These are phyloP conservation scores for Leptobrachium leishanense DNA, from an alignment of 2,113 vertebrate species.

Conservation along the genomic window DNA sequence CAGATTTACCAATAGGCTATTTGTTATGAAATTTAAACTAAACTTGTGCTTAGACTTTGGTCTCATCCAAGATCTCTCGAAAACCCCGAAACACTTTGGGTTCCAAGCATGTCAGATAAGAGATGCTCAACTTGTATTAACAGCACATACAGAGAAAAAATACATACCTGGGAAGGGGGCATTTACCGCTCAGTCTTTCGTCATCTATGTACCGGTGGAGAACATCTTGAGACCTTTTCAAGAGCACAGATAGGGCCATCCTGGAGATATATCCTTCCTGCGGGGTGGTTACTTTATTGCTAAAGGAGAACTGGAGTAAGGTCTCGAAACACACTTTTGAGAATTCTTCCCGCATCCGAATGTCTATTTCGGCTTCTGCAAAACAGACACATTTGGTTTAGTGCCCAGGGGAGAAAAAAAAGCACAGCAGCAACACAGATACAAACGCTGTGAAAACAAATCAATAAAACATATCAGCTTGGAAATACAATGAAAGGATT, in stretches of 20 bases:
- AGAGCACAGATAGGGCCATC: slow-evolving; percentile 94
- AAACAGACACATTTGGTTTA: slow-evolving; percentile 38
- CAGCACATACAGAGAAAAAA: background rate
- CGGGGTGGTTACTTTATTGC: slow-evolving; percentile 93
- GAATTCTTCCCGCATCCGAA: slow-evolving; percentile 96
- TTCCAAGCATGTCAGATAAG: no score
- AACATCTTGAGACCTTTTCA: slow-evolving; percentile 94
- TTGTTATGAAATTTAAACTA: no score
- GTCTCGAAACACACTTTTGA: slow-evolving; percentile 99
- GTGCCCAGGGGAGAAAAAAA: background rate
- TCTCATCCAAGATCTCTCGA: no score
- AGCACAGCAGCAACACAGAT: background rate
- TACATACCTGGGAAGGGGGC: slow-evolving; percentile 90
- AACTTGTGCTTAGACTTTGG: no score
- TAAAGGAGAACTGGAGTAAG: slow-evolving; percentile 96
- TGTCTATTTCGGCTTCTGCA: slow-evolving; percentile 95
- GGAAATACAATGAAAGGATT: no score
- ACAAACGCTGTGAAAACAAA: slow-evolving; percentile 4
- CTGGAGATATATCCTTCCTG: slow-evolving; percentile 98
- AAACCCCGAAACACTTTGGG: no score
- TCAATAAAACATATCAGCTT: slow-evolving; percentile 5
- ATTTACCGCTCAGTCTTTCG: slow-evolving; percentile 93
- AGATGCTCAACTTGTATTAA: no score
- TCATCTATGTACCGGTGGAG: slow-evolving; percentile 91
- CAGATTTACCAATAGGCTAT: no score